Conservation (phyloP, 2,888 invertebrate genomes). For the Drosophila incognita region DNA sequence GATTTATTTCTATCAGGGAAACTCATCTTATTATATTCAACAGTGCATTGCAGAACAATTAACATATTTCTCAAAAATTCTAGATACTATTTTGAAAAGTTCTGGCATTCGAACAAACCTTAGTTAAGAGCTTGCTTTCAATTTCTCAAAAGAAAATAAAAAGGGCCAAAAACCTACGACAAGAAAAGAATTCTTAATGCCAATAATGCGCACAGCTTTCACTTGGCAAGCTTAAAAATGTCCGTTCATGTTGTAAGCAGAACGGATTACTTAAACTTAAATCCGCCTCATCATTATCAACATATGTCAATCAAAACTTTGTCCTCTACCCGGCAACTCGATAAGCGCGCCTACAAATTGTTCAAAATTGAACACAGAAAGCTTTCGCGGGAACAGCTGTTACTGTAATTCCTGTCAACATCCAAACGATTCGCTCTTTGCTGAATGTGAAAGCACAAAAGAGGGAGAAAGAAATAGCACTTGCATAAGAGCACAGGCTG, state of each 20-base stretch:
- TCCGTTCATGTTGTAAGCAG: not conserved
- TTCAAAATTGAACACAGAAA: constrained; percentile 38
- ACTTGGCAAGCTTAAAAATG: not conserved
- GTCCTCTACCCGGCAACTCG: not conserved
- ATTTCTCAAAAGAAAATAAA: not conserved
- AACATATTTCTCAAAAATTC: not conserved
- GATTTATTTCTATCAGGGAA: not conserved
- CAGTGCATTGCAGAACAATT: not conserved
- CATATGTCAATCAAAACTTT: constrained; percentile 43
- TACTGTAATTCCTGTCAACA: constrained; percentile 26
- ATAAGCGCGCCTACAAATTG: constrained; percentile 37
- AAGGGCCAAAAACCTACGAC: constrained; percentile 15
- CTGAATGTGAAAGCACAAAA: constrained; percentile 43
- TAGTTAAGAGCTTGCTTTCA: not conserved
- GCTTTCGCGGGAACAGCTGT: constrained; percentile 53
- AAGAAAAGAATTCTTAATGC: constrained; percentile 2
- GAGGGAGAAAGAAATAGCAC: not conserved
- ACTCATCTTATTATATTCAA: not conserved
- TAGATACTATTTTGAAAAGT: not conserved
- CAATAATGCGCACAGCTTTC: not conserved
- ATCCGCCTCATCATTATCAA: constrained; percentile 23
- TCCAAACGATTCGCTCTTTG: constrained; percentile 44
- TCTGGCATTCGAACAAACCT: not conserved
- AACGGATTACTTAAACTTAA: constrained; percentile 26
- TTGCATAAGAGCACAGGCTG: constrained; percentile 13